Evolutionary conservation across 2,797 vertebrate species (phyloP).

Genomic region (Euthynnus affinis): DNA sequence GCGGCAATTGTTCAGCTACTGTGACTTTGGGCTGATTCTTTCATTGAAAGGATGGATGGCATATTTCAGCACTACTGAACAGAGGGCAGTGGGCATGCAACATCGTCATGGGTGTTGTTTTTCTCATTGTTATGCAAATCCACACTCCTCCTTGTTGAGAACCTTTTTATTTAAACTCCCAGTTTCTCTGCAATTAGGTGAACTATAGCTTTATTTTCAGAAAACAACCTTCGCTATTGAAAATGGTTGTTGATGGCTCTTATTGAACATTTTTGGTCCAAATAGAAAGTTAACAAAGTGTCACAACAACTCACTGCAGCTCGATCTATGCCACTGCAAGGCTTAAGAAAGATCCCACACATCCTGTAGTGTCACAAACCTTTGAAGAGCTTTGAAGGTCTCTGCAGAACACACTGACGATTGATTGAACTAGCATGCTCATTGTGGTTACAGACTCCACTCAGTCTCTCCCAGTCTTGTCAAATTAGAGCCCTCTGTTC

Average conservation of each 20-base stretch:
- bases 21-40: constrained; percentile 37
- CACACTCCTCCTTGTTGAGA: neutral
- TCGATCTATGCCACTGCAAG: constrained; percentile 3
- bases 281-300: constrained; percentile 21
- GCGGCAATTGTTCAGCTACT: constrained; percentile 41
- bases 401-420: constrained; percentile 41
- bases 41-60: constrained; percentile 38
- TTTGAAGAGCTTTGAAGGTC: constrained; percentile 48
- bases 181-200: neutral
- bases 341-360: constrained; percentile 19
- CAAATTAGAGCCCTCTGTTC: constrained; percentile 53
- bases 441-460: constrained; percentile 51
- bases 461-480: constrained; percentile 52
- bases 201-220: neutral
- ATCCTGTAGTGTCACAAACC: constrained; percentile 18
- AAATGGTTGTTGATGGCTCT: constrained; percentile 8
- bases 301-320: constrained; percentile 8
- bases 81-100: constrained; percentile 12
- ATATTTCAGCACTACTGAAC: constrained; percentile 39
- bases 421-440: constrained; percentile 48
- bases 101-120: constrained; percentile 11
- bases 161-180: neutral
- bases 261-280: neutral
- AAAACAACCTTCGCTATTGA: constrained; percentile 10
- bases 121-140: constrained; percentile 45